Evolutionary conservation across 2,888 invertebrate genomes (phyloP).

Genomic region (Drosophila prolongata): DNA sequence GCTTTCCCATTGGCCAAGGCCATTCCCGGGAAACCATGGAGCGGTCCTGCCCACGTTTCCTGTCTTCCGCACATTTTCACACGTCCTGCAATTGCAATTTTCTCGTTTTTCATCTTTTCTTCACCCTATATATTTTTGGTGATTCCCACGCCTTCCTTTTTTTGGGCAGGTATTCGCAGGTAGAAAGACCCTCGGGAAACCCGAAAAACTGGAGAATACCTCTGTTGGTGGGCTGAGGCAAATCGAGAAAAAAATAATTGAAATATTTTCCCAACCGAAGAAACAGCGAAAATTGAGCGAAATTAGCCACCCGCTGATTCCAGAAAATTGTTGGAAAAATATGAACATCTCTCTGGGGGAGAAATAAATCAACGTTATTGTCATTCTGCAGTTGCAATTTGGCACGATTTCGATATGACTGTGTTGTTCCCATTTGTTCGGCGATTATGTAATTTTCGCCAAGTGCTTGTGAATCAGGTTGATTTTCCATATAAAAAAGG

Average conservation of each 20-base stretch:
- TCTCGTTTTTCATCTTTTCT: slow-evolving; percentile 13
- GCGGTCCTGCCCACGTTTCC: slow-evolving; percentile 55
- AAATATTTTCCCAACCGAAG: slow-evolving; percentile 47
- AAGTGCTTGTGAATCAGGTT: slow-evolving; percentile 39
- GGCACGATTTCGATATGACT: slow-evolving; percentile 48
- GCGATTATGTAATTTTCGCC: slow-evolving; percentile 64
- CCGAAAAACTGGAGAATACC: slow-evolving; percentile 60
- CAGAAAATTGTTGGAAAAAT: slow-evolving; percentile 28
- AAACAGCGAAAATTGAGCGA: slow-evolving; percentile 56
- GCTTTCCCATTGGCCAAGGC: slow-evolving; percentile 38
- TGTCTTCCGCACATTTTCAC: slow-evolving; percentile 70
- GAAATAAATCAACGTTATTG: slow-evolving; percentile 44
- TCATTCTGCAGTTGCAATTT: slow-evolving; percentile 53
- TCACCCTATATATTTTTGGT: slow-evolving; percentile 8
- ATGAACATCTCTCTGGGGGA: slow-evolving; percentile 25
- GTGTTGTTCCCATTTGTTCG: slow-evolving; percentile 12
- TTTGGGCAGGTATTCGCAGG: slow-evolving; percentile 50
- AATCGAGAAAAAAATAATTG: slow-evolving; percentile 25
- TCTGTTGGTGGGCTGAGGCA: slow-evolving; percentile 63
- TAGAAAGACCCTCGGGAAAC: slow-evolving; percentile 54
- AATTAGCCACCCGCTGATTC: slow-evolving; percentile 68
- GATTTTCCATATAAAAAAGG: slow-evolving; percentile 23
- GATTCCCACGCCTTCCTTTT: slow-evolving; percentile 66
- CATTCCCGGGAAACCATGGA: slow-evolving; percentile 23
- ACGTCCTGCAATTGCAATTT: slow-evolving; percentile 72